These are phyloP conservation scores for Platyura marginata DNA, from an alignment of 1,140 invertebrate genomes.

Conservation along the genomic window DNA sequence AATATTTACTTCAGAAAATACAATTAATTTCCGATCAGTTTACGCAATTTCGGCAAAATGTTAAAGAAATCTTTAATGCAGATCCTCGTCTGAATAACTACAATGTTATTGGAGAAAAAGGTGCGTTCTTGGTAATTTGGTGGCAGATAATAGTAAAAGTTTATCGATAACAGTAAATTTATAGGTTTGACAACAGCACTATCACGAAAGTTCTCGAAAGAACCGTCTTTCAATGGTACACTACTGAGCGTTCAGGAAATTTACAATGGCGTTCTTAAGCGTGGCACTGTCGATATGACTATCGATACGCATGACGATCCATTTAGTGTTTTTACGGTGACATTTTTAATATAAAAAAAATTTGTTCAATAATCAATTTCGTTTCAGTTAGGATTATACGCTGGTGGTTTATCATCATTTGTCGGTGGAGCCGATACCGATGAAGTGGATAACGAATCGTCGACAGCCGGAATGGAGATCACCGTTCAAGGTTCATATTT, in stretches of 20 bases:
- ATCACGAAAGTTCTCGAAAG: slow-evolving; percentile 34
- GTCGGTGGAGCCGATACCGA: slow-evolving; percentile 28
- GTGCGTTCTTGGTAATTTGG: slow-evolving; percentile 8
- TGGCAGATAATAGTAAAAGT: neutral
- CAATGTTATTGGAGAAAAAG: slow-evolving; percentile 39
- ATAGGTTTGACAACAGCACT: slow-evolving; percentile 49
- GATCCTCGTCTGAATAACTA: slow-evolving; percentile 41
- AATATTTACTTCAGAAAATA: slow-evolving; percentile 43
- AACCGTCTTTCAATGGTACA: slow-evolving; percentile 42
- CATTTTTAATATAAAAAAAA: slow-evolving; percentile 3
- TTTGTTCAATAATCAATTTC: neutral
- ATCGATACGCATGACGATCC: slow-evolving; percentile 31
- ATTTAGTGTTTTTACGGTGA: slow-evolving; percentile 30
- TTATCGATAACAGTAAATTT: slow-evolving; percentile 2
- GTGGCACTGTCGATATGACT: slow-evolving; percentile 53
- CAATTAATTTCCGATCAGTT: slow-evolving; percentile 35
- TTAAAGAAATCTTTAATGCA: slow-evolving; percentile 23
- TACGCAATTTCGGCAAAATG: slow-evolving; percentile 22
- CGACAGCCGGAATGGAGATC: slow-evolving; percentile 71
- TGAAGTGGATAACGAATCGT: slow-evolving; percentile 28
- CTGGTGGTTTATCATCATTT: slow-evolving; percentile 51
- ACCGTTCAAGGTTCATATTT: slow-evolving; percentile 57
- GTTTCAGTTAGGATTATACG: slow-evolving; percentile 57
- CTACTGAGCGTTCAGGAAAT: slow-evolving; percentile 60
- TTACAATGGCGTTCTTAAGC: slow-evolving; percentile 49